A percentile compares a stretch with the other conserved stretches of the same genome.
phyloP scores from a whole-genome alignment of 2,888 invertebrate genomes.

The Hanleya hanleyi region DNA sequence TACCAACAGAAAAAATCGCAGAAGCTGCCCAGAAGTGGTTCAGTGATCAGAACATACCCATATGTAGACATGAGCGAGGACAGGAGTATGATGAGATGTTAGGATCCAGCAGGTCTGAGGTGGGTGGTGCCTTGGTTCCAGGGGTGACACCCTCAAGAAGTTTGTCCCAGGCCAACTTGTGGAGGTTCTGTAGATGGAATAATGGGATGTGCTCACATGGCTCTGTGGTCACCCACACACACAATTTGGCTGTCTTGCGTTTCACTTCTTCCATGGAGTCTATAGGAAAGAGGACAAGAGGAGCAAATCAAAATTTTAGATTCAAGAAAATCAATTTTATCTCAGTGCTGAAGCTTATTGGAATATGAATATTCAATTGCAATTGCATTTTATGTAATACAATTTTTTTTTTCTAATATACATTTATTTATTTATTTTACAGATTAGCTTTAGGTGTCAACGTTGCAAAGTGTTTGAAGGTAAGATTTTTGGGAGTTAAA shows the following conservation, averaged over 20 bases:
- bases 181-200: conserved; percentile 55
- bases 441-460: too few species aligned
- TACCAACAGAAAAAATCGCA: too few species aligned
- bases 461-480: too few species aligned
- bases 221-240: conserved; percentile 66
- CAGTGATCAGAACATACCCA: neutral
- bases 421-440: too few species aligned
- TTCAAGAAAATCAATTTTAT: too few species aligned
- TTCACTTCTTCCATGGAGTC: neutral
- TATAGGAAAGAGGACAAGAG: neutral
- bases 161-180: conserved; percentile 62
- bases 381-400: too few species aligned
- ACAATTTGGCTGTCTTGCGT: conserved; percentile 49
- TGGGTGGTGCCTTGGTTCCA: conserved; percentile 13
- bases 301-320: too few species aligned
- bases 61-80: neutral
- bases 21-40: too few species aligned
- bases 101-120: neutral
- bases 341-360: too few species aligned
- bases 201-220: conserved; percentile 52
- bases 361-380: too few species aligned
- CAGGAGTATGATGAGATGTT: neutral
- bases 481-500: too few species aligned
- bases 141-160: conserved; percentile 44
- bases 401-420: too few species aligned